Conservation (phyloP, 2,113 vertebrate species). For the Calonectris borealis region DNA sequence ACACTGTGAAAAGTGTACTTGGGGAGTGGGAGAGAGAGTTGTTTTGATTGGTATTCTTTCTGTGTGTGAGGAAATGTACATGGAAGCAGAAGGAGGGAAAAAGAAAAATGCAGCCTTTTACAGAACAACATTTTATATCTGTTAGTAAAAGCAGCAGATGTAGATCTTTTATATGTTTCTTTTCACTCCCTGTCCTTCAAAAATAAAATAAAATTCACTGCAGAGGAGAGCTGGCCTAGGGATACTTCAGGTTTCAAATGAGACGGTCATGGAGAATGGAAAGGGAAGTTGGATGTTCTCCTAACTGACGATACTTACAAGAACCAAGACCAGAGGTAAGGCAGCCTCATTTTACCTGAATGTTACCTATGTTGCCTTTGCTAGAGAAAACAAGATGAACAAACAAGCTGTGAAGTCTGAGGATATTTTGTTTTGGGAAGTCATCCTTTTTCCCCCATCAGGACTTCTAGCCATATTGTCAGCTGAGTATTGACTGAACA, state of each 20-base stretch:
- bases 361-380: not conserved
- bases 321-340: not conserved
- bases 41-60: not conserved
- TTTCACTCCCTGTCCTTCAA: not conserved
- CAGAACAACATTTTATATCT: not conserved
- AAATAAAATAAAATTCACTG: not conserved
- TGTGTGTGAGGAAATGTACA: not conserved
- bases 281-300: not conserved
- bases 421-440: not conserved
- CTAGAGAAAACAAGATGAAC: not conserved
- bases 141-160: not conserved
- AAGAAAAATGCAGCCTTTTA: not conserved
- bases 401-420: not conserved
- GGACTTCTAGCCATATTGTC: not conserved
- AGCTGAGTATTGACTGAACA: not conserved
- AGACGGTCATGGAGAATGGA: not conserved
- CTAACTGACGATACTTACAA: not conserved
- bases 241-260: not conserved
- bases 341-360: not conserved
- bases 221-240: not conserved
- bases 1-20: not conserved
- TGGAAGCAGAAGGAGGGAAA: not conserved
- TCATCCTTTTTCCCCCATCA: not conserved
- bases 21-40: not conserved
- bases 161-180: not conserved